A percentile compares a stretch with the other conserved stretches of the same genome.
phyloP scores from a whole-genome alignment of 2,888 invertebrate species.

The Drosophila nigritarsus region DNA sequence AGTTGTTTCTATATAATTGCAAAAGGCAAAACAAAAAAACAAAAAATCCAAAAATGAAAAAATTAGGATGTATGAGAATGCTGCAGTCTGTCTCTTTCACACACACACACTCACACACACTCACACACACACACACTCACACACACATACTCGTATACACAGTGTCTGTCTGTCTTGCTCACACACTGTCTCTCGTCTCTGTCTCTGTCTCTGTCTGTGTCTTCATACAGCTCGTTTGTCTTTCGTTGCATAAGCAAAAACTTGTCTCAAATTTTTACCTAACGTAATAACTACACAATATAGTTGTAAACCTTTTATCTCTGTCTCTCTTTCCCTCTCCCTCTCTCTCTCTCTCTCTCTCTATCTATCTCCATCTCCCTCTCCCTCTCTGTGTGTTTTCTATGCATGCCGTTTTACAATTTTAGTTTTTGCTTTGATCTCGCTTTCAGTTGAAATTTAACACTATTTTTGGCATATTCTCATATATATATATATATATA shows the following conservation, averaged over 20 bases:
- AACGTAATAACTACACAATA: not conserved
- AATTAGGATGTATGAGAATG: conserved; percentile 29
- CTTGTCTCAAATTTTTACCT: conserved; percentile 7
- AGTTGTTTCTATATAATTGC: conserved; percentile 64
- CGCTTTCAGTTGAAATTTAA: conserved; percentile 12
- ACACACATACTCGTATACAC: conserved; percentile 10
- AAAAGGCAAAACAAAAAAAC: conserved; percentile 22
- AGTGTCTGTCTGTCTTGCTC: conserved; percentile 47
- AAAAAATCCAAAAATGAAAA: conserved; percentile 3
- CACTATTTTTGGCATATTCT: not conserved
- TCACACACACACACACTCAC: conserved; percentile 4
- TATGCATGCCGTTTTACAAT: conserved; percentile 12
- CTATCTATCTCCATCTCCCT: not conserved
- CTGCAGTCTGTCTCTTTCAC: conserved; percentile 55
- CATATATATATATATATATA: not conserved
- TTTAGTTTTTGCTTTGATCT: conserved; percentile 26
- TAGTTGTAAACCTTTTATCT: not conserved
- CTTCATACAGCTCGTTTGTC: conserved; percentile 16
- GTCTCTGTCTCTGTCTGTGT: conserved; percentile 23
- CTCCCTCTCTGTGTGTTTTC: conserved; percentile 6
- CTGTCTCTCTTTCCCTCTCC: not conserved
- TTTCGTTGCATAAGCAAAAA: conserved; percentile 13
- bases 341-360: not conserved
- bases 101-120: conserved; percentile 27
- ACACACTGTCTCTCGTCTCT: conserved; percentile 19